Evolutionary conservation across 2,888 invertebrate genomes (phyloP).

Genomic region (Andricus quercusramuli): DNA sequence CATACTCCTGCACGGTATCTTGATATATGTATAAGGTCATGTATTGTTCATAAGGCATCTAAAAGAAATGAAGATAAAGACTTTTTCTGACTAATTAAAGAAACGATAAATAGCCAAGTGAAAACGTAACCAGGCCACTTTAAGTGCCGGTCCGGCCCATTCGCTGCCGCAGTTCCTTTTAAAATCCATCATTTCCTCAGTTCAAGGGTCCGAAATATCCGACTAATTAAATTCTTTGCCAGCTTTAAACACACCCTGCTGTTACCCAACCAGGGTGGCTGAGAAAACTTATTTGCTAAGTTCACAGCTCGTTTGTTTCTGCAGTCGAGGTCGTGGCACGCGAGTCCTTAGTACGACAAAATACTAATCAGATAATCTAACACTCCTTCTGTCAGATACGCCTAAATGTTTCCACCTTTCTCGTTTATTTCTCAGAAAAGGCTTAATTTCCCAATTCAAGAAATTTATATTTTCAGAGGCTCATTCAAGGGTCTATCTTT

Average conservation of each 20-base stretch:
- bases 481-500: too few relatives aligned
- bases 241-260: slow-evolving; percentile 20
- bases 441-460: background rate
- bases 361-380: background rate
- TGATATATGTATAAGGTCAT: slow-evolving; percentile 4
- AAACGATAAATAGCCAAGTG: slow-evolving; percentile 26
- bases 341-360: slow-evolving; percentile 8
- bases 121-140: slow-evolving; percentile 24
- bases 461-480: too few relatives aligned
- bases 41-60: background rate
- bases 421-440: background rate
- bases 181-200: slow-evolving; percentile 23
- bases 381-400: background rate
- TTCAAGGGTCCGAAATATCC: slow-evolving; percentile 20
- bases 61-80: background rate
- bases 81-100: slow-evolving; percentile 29
- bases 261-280: background rate
- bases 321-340: slow-evolving; percentile 4
- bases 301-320: slow-evolving; percentile 32
- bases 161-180: background rate
- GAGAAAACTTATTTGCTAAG: slow-evolving; percentile 29
- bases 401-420: background rate
- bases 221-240: slow-evolving; percentile 37
- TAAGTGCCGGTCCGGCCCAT: slow-evolving; percentile 10
- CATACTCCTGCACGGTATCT: background rate